Conservation (phyloP, 2,113 vertebrate species). For the Anoura caudifer region DNA sequence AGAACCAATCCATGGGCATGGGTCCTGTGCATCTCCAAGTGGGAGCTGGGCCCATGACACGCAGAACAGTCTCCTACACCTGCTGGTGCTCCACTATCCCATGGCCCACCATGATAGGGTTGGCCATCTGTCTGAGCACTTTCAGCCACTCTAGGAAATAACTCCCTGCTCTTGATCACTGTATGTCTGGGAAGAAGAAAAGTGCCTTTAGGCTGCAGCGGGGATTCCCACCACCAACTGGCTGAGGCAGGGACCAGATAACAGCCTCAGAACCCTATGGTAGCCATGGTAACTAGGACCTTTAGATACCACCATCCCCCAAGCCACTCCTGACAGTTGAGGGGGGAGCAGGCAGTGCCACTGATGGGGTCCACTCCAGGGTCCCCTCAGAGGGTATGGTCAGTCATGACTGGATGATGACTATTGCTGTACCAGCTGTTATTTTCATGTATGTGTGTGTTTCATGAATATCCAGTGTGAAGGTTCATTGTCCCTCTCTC, state of each 20-base stretch:
- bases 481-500: not conserved
- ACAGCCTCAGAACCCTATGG: slow-evolving; percentile 90
- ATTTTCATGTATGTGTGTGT: not conserved
- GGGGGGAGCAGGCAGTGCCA: slow-evolving; percentile 78
- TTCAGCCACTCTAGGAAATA: slow-evolving; percentile 86
- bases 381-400: not conserved
- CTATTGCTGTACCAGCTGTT: not conserved
- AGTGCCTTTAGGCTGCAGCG: slow-evolving; percentile 95
- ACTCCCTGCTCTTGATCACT: slow-evolving; percentile 89
- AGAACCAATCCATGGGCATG: no score
- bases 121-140: slow-evolving; percentile 84
- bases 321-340: slow-evolving; percentile 87
- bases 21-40: no score
- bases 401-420: not conserved
- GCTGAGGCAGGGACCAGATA: slow-evolving; percentile 94
- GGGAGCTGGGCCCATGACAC: no score
- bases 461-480: not conserved
- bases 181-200: slow-evolving; percentile 92
- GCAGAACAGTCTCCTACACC: no score
- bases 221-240: slow-evolving; percentile 91
- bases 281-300: slow-evolving; percentile 97
- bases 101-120: slow-evolving; percentile 90
- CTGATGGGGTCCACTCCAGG: slow-evolving; percentile 31
- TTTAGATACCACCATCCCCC: slow-evolving; percentile 85
- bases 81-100: slow-evolving; percentile 81